Percentiles rank a stretch among this genome's conserved stretches.
phyloP scores from a whole-genome alignment of 2,888 invertebrate species.

The Cephus rjabovi region DNA sequence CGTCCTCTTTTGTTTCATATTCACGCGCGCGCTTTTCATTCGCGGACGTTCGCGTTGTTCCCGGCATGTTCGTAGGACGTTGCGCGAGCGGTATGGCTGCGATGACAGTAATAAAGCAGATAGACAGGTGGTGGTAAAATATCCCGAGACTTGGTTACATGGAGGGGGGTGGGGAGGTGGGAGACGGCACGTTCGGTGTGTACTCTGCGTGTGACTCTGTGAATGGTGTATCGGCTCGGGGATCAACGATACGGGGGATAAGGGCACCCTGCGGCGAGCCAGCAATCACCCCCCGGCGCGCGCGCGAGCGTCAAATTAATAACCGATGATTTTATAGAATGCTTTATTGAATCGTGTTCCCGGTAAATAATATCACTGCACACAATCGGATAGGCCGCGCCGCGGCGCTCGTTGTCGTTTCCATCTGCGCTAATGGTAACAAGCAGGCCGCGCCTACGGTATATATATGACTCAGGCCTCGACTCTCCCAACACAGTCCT shows the following conservation, averaged over 20 bases:
- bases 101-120: neutral
- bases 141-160: neutral
- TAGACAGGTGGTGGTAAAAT: neutral
- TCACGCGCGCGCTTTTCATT: neutral
- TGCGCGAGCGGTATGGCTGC: neutral
- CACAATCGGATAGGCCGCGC: constrained; percentile 33
- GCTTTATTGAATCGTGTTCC: constrained; percentile 60
- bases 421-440: constrained; percentile 10
- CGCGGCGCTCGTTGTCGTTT: constrained; percentile 13
- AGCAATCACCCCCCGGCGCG: constrained; percentile 56
- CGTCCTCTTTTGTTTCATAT: neutral
- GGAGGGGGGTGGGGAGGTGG: neutral
- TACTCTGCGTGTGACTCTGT: neutral
- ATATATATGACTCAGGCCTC: neutral
- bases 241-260: constrained; percentile 49
- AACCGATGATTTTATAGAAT: constrained; percentile 64
- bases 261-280: constrained; percentile 45
- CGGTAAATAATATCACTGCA: constrained; percentile 52
- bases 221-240: neutral
- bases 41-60: neutral
- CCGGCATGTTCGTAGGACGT: neutral
- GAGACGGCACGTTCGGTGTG: neutral
- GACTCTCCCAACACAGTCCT: neutral
- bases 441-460: constrained; percentile 8
- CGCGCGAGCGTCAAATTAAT: constrained; percentile 61